These are phyloP conservation scores for Suillia variegata DNA, from an alignment of 2,888 invertebrate genomes.

Conservation along the genomic window DNA sequence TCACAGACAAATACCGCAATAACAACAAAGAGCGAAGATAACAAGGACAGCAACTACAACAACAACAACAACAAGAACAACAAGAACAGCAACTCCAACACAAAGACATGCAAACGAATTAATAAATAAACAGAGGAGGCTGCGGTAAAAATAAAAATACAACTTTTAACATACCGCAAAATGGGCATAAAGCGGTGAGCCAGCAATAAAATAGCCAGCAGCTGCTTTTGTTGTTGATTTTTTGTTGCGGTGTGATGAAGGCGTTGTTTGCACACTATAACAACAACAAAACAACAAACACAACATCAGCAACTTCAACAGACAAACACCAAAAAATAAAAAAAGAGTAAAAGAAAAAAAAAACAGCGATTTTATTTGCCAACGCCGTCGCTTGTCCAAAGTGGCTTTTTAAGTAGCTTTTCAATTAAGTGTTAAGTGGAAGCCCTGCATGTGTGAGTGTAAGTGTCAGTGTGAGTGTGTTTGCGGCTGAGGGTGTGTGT, in stretches of 20 bases:
- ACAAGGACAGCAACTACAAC: too few relatives aligned
- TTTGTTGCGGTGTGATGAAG: not conserved
- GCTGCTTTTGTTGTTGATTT: too few relatives aligned
- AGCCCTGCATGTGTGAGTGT: constrained; percentile 18
- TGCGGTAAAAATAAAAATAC: not conserved
- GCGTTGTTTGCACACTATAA: constrained; percentile 4
- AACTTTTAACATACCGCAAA: constrained; percentile 22
- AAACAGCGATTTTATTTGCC: not conserved
- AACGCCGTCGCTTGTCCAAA: constrained; percentile 28
- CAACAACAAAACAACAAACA: not conserved
- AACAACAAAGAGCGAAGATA: too few relatives aligned
- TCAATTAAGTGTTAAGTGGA: constrained; percentile 55
- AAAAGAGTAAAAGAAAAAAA: not conserved
- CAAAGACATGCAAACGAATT: constrained; percentile 19
- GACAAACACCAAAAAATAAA: not conserved
- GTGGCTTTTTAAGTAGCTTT: constrained; percentile 53
- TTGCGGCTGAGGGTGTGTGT: not conserved
- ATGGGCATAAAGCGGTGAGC: constrained; percentile 23
- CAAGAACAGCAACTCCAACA: not conserved
- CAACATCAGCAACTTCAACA: not conserved
- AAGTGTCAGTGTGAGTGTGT: constrained; percentile 10
- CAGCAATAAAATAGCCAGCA: constrained; percentile 4
- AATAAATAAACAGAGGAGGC: constrained; percentile 35
- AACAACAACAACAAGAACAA: too few relatives aligned
- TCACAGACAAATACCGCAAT: too few relatives aligned